Evolutionary conservation across 2,113 vertebrate species (phyloP).

Genomic region (Stegastes partitus): DNA sequence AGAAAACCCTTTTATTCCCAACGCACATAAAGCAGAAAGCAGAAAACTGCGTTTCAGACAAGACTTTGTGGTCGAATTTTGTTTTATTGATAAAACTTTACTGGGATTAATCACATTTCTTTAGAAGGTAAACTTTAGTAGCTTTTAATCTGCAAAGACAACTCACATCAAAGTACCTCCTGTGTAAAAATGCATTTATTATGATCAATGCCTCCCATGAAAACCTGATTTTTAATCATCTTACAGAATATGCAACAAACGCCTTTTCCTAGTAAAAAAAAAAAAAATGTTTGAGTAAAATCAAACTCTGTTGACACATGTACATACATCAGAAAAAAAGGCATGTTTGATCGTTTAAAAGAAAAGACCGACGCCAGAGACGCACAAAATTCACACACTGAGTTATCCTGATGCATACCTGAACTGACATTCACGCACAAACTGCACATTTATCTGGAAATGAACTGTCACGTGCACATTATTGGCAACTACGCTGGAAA

Average conservation of each 20-base stretch:
- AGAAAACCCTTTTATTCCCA: no score
- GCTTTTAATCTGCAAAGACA: not conserved
- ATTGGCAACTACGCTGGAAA: constrained; percentile 10
- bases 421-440: not conserved
- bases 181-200: constrained; percentile 71
- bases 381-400: constrained; percentile 18
- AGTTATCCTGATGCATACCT: not conserved
- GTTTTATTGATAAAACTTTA: no score
- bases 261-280: constrained; percentile 16
- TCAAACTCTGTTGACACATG: constrained; percentile 24
- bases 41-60: no score
- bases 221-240: constrained; percentile 45
- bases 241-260: constrained; percentile 19
- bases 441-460: constrained; percentile 7
- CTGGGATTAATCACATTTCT: not conserved
- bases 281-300: constrained; percentile 19
- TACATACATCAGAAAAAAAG: constrained; percentile 8
- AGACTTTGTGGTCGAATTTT: no score
- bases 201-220: constrained; percentile 33
- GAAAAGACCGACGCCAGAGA: constrained; percentile 2
- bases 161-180: constrained; percentile 8
- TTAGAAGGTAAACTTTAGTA: no score
- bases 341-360: not conserved
- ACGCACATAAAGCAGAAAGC: no score
- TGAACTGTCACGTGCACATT: not conserved